Percentiles rank a stretch among this genome's conserved stretches.
Conservation (phyloP, 1,140 invertebrate species). For the Drosophila ohnishii region DNA sequence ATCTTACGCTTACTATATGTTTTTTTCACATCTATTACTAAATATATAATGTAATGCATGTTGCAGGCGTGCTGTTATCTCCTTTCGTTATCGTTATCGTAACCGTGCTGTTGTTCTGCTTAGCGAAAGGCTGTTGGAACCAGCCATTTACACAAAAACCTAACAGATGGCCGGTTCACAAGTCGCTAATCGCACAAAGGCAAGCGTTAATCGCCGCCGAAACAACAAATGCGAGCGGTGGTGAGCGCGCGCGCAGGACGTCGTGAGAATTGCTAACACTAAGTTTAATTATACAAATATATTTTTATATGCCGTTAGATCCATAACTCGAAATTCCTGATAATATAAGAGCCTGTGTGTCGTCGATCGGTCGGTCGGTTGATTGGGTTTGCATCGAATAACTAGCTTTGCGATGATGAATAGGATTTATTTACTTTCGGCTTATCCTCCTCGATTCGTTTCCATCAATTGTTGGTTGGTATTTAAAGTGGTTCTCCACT, state of each 20-base stretch:
- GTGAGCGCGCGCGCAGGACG: slow-evolving; percentile 63
- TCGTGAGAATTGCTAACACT: slow-evolving; percentile 76
- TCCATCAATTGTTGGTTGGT: slow-evolving; percentile 27
- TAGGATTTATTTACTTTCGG: slow-evolving; percentile 61
- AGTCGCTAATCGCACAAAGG: slow-evolving; percentile 27
- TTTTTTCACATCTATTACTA: slow-evolving; percentile 75
- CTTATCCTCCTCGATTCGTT: slow-evolving; percentile 29
- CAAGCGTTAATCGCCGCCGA: slow-evolving; percentile 22
- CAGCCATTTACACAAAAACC: slow-evolving; percentile 54
- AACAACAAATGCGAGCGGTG: slow-evolving; percentile 2
- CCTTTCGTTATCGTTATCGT: slow-evolving; percentile 10
- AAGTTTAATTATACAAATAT: slow-evolving; percentile 80
- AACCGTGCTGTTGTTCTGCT: slow-evolving; percentile 26
- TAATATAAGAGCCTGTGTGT: slow-evolving; percentile 73
- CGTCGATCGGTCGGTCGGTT: slow-evolving; percentile 66
- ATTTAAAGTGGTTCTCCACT: slow-evolving; percentile 64
- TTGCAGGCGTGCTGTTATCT: slow-evolving; percentile 45
- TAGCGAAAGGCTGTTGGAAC: slow-evolving; percentile 44
- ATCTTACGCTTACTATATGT: slow-evolving; percentile 67
- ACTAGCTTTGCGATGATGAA: slow-evolving; percentile 69
- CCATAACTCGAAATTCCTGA: slow-evolving; percentile 73
- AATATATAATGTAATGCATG: slow-evolving; percentile 69
- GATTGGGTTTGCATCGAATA: slow-evolving; percentile 49
- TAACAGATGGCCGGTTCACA: slow-evolving; percentile 51
- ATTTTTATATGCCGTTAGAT: slow-evolving; percentile 64